These are phyloP conservation scores for Buathra laborator DNA, from an alignment of 2,888 invertebrate genomes.

Conservation along the genomic window DNA sequence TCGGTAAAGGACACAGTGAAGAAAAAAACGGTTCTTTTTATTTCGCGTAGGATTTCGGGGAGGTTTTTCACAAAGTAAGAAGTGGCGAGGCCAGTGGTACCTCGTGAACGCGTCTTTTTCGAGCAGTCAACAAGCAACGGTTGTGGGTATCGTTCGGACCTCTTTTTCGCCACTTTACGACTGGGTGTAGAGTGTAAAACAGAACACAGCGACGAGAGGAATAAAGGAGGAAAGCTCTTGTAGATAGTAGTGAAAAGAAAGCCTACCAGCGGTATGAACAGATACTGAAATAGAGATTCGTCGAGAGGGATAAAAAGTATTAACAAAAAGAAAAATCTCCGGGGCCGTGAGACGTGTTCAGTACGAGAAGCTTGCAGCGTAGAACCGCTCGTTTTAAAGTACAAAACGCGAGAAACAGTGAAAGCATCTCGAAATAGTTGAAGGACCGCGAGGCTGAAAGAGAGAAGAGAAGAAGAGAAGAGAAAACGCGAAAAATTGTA, in stretches of 20 bases:
- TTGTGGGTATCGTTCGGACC: conserved; percentile 29
- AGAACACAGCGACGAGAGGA: conserved; percentile 3
- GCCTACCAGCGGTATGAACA: background rate
- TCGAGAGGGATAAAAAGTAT: background rate
- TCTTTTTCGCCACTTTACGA: conserved; percentile 45
- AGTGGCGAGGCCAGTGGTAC: background rate
- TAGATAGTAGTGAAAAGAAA: background rate
- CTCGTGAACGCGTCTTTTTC: conserved; percentile 7
- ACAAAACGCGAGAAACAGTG: conserved; percentile 19
- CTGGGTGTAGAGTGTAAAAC: conserved; percentile 21
- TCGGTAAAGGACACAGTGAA: background rate
- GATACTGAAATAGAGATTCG: conserved; percentile 12
- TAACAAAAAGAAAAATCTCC: conserved; percentile 30
- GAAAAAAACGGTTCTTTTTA: conserved; percentile 26
- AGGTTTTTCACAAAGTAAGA: conserved; percentile 4
- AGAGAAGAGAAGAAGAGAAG: conserved; percentile 21
- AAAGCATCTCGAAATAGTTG: conserved; percentile 8
- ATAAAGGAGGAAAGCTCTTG: background rate
- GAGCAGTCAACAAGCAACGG: background rate
- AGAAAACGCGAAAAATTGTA: conserved; percentile 19
- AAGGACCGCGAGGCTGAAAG: conserved; percentile 23
- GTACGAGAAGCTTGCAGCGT: conserved; percentile 36
- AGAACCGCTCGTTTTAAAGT: conserved; percentile 33
- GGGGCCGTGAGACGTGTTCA: conserved; percentile 22
- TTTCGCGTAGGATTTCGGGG: conserved; percentile 31